A percentile compares a stretch with the other conserved stretches of the same genome.
Evolutionary conservation across 2,888 invertebrate genomes (phyloP).

Genomic region (Ochropacha duplaris): DNA sequence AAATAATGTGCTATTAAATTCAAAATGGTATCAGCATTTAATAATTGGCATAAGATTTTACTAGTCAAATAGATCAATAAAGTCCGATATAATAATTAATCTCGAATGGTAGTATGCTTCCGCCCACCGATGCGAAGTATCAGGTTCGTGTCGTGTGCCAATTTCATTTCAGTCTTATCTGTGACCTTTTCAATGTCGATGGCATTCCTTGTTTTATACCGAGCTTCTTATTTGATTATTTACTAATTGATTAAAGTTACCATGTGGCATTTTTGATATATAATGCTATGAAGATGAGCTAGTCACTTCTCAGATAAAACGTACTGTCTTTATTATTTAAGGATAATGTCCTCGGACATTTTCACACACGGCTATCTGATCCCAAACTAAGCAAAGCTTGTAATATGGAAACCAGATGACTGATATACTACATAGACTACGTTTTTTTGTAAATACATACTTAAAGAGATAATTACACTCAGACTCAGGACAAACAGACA

Average conservation of each 20-base stretch:
- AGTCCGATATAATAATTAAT: background rate
- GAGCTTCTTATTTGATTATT: background rate
- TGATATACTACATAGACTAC: too few species aligned
- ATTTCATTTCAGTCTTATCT: slow-evolving; percentile 15
- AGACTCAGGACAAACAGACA: too few species aligned
- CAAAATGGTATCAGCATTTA: too few species aligned
- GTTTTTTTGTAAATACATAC: too few species aligned
- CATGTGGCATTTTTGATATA: background rate
- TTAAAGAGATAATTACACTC: too few species aligned
- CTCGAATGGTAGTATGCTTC: background rate
- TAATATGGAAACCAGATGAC: too few species aligned
- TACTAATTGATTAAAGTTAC: background rate
- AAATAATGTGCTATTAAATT: background rate
- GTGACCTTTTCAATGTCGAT: slow-evolving; percentile 21
- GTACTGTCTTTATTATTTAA: too few species aligned
- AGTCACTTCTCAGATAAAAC: too few species aligned
- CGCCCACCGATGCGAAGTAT: slow-evolving; percentile 10
- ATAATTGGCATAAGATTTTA: background rate
- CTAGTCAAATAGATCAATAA: background rate
- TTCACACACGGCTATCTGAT: too few species aligned
- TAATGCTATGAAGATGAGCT: too few species aligned
- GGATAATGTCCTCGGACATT: too few species aligned
- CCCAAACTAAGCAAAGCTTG: too few species aligned
- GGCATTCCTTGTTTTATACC: slow-evolving; percentile 20
- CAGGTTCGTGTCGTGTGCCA: slow-evolving; percentile 22